Conservation (phyloP, 1,140 invertebrate species). For the Dinothrombium tinctorium region DNA sequence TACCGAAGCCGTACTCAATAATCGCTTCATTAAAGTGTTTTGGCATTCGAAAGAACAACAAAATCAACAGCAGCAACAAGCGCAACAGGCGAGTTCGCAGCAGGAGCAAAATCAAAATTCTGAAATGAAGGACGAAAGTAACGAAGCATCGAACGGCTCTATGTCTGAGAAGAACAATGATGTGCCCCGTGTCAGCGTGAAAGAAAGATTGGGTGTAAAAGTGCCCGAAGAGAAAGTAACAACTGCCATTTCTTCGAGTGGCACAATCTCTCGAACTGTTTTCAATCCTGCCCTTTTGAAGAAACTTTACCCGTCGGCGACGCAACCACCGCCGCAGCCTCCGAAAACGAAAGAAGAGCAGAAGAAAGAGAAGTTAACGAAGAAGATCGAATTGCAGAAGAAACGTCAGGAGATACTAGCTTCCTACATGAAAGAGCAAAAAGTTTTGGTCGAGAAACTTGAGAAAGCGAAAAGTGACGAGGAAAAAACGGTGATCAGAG, state of each 20-base stretch:
- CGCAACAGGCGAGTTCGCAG: constrained; percentile 7
- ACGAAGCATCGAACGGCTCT: neutral
- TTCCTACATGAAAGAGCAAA: neutral
- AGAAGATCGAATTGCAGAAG: constrained; percentile 5
- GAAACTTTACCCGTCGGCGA: constrained; percentile 10
- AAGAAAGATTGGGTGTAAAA: constrained; percentile 25
- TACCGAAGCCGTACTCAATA: constrained; percentile 85
- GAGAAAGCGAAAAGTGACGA: constrained; percentile 2
- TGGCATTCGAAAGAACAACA: constrained; percentile 27
- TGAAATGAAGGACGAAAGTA: neutral
- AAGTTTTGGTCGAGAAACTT: constrained; percentile 1
- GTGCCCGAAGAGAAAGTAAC: constrained; percentile 15
- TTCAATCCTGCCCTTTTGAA: constrained; percentile 24
- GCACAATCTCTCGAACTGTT: constrained; percentile 26
- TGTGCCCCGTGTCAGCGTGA: constrained; percentile 21
- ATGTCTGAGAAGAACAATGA: neutral
- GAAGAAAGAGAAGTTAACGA: constrained; percentile 1
- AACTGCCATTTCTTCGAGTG: constrained; percentile 18
- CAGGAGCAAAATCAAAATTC: neutral
- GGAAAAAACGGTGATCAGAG: neutral
- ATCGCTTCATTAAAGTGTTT: constrained; percentile 44
- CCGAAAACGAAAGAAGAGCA: neutral
- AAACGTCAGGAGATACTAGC: constrained; percentile 3
- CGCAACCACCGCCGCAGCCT: neutral
- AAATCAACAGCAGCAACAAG: neutral